Evolutionary conservation across 1,140 invertebrate species (phyloP).

Genomic region (Drosophila paulistorum): DNA sequence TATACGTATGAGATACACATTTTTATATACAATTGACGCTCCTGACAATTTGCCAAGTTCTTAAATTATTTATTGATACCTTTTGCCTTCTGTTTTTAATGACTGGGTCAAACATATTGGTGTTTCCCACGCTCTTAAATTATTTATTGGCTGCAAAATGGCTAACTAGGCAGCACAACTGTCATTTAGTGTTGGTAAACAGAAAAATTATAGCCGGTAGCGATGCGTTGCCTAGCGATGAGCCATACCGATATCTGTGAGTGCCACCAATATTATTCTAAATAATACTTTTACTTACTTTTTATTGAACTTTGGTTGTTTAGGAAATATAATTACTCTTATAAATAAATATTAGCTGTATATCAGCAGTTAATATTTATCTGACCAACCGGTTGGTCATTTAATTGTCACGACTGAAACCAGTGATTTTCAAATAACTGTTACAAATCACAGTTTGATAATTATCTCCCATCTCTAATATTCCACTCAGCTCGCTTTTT

Average conservation of each 20-base stretch:
- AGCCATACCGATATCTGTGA: neutral
- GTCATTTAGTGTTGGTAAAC: conserved; percentile 23
- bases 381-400: conserved; percentile 26
- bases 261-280: neutral
- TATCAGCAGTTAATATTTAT: neutral
- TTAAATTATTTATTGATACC: neutral
- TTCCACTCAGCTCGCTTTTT: conserved; percentile 48
- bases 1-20: no score
- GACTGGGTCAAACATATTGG: conserved; percentile 4
- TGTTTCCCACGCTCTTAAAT: neutral
- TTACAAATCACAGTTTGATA: conserved; percentile 9
- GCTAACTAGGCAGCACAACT: neutral
- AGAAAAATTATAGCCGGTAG: conserved; percentile 36
- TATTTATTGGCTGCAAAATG: conserved; percentile 14
- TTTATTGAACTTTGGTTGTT: no score
- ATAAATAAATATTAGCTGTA: neutral
- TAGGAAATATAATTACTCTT: no score
- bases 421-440: neutral
- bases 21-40: no score
- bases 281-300: no score
- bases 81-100: neutral
- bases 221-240: conserved; percentile 27
- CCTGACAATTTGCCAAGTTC: conserved; percentile 5
- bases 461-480: conserved; percentile 11
- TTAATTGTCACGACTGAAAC: no score